These are phyloP conservation scores for Hymenochirus boettgeri DNA, from an alignment of 2,113 vertebrate genomes.

Conservation along the genomic window DNA sequence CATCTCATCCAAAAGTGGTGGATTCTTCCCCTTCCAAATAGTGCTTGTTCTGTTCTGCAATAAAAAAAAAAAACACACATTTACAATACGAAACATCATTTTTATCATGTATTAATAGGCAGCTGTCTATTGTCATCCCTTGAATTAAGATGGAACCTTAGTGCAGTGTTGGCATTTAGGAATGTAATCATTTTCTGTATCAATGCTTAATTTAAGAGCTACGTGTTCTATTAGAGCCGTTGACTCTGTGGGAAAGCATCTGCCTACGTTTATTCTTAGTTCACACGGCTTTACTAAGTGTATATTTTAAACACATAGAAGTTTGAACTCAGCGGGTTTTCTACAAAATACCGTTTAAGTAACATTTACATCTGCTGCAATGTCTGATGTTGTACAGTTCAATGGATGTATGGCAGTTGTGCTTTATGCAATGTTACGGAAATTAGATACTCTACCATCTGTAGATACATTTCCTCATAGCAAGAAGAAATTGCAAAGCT, in stretches of 20 bases:
- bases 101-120: too few relatives aligned
- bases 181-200: neutral
- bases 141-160: too few relatives aligned
- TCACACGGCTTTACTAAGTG: constrained; percentile 31
- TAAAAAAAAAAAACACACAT: too few relatives aligned
- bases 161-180: neutral
- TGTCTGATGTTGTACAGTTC: constrained; percentile 39
- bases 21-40: too few relatives aligned
- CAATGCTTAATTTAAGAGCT: constrained; percentile 36
- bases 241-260: constrained; percentile 29
- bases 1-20: too few relatives aligned
- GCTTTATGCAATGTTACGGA: constrained; percentile 38
- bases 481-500: constrained; percentile 31
- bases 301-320: constrained; percentile 23
- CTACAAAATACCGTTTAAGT: constrained; percentile 36
- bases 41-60: too few relatives aligned
- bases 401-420: constrained; percentile 33
- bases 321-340: constrained; percentile 35
- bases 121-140: too few relatives aligned
- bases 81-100: too few relatives aligned
- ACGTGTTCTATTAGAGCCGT: constrained; percentile 19
- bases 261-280: constrained; percentile 29
- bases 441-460: constrained; percentile 37
- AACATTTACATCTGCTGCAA: constrained; percentile 37
- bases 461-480: constrained; percentile 30